Conservation (phyloP, 1,140 invertebrate species). For the Marisa cornuarietis region DNA sequence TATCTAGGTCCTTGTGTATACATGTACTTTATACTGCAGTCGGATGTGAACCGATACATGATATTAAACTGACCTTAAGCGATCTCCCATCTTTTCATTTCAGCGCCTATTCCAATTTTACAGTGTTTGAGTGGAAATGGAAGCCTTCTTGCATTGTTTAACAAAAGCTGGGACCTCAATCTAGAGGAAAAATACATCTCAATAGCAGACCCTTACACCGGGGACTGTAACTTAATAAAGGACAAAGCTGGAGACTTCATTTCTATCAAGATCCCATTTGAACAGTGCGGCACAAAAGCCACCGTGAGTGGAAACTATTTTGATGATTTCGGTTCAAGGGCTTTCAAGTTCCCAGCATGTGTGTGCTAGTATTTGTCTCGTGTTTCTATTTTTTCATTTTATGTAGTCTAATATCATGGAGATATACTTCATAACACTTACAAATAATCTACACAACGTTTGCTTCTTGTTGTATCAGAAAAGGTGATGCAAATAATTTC, state of each 20-base stretch:
- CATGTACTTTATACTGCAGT: too few relatives aligned
- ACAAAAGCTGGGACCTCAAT: conserved; percentile 32
- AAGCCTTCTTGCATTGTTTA: conserved; percentile 47
- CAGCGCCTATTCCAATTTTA: conserved; percentile 46
- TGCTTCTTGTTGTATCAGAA: too few relatives aligned
- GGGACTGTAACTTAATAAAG: conserved; percentile 12
- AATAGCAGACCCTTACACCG: conserved; percentile 24
- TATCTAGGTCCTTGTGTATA: neutral
- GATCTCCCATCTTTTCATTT: neutral
- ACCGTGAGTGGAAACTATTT: conserved; percentile 17
- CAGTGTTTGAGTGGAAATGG: conserved; percentile 36
- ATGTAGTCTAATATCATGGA: too few relatives aligned
- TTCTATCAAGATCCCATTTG: conserved; percentile 42
- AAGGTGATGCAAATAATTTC: too few relatives aligned
- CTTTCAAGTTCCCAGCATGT: too few relatives aligned
- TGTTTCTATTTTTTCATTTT: too few relatives aligned
- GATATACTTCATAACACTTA: too few relatives aligned
- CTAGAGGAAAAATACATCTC: conserved; percentile 47
- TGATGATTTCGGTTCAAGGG: neutral
- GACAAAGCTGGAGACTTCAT: conserved; percentile 23
- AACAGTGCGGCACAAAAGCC: conserved; percentile 39
- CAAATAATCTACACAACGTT: too few relatives aligned
- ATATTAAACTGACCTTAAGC: neutral
- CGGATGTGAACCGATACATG: neutral
- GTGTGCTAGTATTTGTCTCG: too few relatives aligned